A percentile compares a stretch with the other conserved stretches of the same genome.
Evolutionary conservation across 2,113 vertebrate species (phyloP).

Genomic region (Rhinoderma darwinii): DNA sequence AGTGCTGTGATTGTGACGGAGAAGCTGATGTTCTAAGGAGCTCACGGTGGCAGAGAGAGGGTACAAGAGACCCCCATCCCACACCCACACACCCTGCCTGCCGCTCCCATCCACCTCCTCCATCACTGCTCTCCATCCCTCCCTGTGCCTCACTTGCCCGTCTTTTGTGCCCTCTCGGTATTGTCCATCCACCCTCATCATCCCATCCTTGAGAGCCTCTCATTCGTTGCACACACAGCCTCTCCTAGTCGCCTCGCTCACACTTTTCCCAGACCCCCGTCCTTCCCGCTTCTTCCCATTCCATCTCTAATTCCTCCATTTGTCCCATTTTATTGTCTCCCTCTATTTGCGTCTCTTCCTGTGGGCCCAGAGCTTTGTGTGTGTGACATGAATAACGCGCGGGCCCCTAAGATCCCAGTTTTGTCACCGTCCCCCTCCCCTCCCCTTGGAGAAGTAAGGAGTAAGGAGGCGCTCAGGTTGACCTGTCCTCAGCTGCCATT

Average conservation of each 20-base stretch:
- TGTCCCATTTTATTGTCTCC: not conserved
- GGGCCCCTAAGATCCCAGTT: conserved; percentile 16
- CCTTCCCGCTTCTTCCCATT: not conserved
- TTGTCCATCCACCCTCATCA: not conserved
- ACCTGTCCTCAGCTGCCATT: conserved; percentile 8
- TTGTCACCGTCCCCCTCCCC: conserved; percentile 1
- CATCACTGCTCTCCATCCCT: not conserved
- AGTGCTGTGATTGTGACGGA: conserved; percentile 63
- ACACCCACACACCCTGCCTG: not conserved
- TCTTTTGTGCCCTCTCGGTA: conserved; percentile 16
- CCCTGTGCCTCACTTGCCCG: conserved; percentile 2
- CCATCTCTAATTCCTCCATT: not conserved
- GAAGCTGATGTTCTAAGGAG: conserved; percentile 51
- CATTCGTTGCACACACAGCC: not conserved
- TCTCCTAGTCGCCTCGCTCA: not conserved
- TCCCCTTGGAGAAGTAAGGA: conserved; percentile 15
- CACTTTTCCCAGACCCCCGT: not conserved
- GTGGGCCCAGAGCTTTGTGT: conserved; percentile 37
- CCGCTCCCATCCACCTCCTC: conserved; percentile 17
- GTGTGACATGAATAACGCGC: conserved; percentile 17
- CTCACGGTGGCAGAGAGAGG: conserved; percentile 41
- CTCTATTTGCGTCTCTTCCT: not conserved
- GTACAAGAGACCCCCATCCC: conserved; percentile 42
- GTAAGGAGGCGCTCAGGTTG: conserved; percentile 21
- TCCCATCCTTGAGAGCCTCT: not conserved